Base-by-base conservation (phyloP, 2,888 invertebrate genomes). In the Pristionchus maxplancki region DNA sequence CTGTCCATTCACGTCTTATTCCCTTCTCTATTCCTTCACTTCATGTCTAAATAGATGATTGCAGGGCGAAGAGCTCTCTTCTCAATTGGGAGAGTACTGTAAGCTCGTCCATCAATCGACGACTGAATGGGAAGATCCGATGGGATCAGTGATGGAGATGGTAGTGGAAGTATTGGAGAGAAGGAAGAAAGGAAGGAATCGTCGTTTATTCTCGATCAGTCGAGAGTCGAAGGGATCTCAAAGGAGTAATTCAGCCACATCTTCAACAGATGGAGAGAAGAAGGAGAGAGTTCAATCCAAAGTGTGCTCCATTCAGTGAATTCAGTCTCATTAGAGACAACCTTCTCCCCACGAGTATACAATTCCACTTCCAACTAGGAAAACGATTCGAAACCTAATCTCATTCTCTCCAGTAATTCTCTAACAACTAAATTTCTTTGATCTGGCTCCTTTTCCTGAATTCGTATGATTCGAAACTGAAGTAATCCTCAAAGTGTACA, bases 241-340 rank as follows among this genome's bases (percentile, higher is more conserved):
- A 6, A 34, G 53, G 44, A 53, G 53, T 28, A 83, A 58, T 83
- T 53, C 53, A 31, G 31, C 82, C 5, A 48, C 28, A 31, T 50
- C 37, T 5, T 85, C 85, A 8, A 85, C n/a, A n/a, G 64, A 85
- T 64, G 64, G 64, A 64, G 48, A 64, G 64, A 64, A 85, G 58
- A 85, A 64, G 40, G 64, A 85, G 5, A 17, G 44, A 40, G 28
- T 85, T n/a, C 58, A 64, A n/a, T 85, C 58, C 13, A 85, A 64
- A 85, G 64, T 64, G 15, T 85, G 58, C 24, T 85, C 85, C 40
- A 58, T 85, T n/a, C 64, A 85, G 53, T 85, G 62, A 85, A 62
- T 31, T 28, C 48, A n/a, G n/a, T n/a, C n/a, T n/a, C n/a, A 83
- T 83, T 58, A 81, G 48, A n/a, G 71, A 37, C 71, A 37, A n/a